These are phyloP conservation scores for Sterrhoptilus dennistouni DNA, from an alignment of 2,113 vertebrate genomes.

Conservation along the genomic window DNA sequence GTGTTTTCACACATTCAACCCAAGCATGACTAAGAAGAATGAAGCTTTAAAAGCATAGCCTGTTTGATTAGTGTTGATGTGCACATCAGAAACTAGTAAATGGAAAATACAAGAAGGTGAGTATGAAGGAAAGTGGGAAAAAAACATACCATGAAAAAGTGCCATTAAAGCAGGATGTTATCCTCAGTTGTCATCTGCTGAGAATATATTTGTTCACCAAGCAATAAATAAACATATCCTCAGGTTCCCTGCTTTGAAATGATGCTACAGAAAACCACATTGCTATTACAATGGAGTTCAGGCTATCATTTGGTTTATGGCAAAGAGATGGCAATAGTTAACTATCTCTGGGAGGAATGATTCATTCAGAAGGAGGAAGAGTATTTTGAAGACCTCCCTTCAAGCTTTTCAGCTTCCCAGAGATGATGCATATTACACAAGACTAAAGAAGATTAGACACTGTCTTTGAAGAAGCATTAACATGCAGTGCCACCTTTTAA, in stretches of 20 bases:
- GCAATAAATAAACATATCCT: conserved; percentile 51
- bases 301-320: background rate
- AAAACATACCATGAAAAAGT: conserved; percentile 17
- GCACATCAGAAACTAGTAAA: conserved; percentile 15
- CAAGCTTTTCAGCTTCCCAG: background rate
- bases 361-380: background rate
- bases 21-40: background rate
- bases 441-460: background rate
- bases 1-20: background rate
- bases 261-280: background rate
- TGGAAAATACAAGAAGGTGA: conserved; percentile 2
- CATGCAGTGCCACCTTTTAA: conserved; percentile 34
- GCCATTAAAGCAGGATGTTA: background rate
- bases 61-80: conserved; percentile 20
- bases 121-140: conserved; percentile 33
- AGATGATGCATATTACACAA: background rate
- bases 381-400: background rate
- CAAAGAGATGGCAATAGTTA: conserved; percentile 28
- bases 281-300: background rate
- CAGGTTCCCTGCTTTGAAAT: conserved; percentile 14
- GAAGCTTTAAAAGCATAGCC: background rate
- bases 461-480: conserved; percentile 42
- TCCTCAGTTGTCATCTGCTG: conserved; percentile 33
- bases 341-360: background rate
- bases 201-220: conserved; percentile 58